phyloP scores from a whole-genome alignment of 2,113 vertebrate genomes.

The Saguinus imperator region DNA sequence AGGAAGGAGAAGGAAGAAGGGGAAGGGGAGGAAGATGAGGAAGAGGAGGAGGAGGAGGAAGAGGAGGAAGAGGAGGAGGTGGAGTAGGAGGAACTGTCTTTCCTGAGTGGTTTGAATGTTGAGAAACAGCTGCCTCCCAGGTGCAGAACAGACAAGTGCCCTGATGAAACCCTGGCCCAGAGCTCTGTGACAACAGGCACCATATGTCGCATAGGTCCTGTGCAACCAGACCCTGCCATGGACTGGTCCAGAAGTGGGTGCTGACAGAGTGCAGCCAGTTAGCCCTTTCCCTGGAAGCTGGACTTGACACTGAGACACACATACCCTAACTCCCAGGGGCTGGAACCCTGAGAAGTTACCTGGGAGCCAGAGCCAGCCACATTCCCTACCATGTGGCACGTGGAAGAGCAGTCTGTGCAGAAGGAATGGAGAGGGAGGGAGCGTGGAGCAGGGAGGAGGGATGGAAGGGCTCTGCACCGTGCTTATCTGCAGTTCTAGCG shows the following conservation, averaged over 20 bases:
- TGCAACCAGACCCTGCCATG: background rate
- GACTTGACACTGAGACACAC: background rate
- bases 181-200: background rate
- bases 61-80: background rate
- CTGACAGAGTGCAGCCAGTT: background rate
- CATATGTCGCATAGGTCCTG: background rate
- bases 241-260: background rate
- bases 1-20: background rate
- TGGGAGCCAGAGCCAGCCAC: background rate
- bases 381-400: background rate
- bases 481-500: background rate
- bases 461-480: background rate
- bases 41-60: background rate
- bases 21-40: rapidly evolving
- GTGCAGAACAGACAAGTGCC: too few species aligned
- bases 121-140: background rate
- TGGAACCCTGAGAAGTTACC: background rate
- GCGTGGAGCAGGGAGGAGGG: background rate
- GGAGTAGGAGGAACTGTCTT: background rate
- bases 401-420: background rate
- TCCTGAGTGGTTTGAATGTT: background rate
- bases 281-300: background rate
- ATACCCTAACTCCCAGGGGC: background rate
- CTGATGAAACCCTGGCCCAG: background rate
- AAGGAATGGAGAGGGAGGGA: background rate